Percentiles rank a stretch among this genome's conserved stretches.
Conservation (phyloP, 2,888 invertebrate genomes). For the Pherbina coryleti region DNA sequence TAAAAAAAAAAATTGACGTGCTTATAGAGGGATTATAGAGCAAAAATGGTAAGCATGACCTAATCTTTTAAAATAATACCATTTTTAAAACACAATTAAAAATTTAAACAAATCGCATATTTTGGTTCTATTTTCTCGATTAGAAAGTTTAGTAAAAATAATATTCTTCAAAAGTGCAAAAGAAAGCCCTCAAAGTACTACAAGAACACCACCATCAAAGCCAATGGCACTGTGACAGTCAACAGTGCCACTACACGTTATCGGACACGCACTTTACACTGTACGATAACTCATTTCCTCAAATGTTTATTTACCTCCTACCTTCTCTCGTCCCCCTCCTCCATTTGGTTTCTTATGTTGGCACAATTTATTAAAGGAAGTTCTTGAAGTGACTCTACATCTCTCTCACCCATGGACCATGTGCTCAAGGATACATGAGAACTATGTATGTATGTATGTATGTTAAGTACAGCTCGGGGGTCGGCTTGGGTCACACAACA, state of each 20-base stretch:
- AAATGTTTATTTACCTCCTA: background rate
- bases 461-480: background rate
- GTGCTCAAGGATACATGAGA: no score
- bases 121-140: no score
- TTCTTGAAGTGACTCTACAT: background rate
- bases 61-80: no score
- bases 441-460: background rate
- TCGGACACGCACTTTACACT: conserved; percentile 18
- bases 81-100: no score
- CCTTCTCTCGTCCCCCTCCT: background rate
- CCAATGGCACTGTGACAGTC: background rate
- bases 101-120: no score
- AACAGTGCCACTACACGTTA: conserved; percentile 15
- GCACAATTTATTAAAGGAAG: conserved; percentile 6
- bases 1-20: no score
- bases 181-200: no score
- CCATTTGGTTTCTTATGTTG: background rate
- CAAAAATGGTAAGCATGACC: no score
- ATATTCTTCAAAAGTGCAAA: no score
- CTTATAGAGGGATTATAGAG: no score
- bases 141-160: no score
- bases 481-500: no score
- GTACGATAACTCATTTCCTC: background rate
- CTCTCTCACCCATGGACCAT: background rate
- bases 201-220: background rate